Evolutionary conservation across 2,797 vertebrate genomes (phyloP), one percentile per base, ranked within the genome.

Genomic region (Pitangus sulphuratus): DNA sequence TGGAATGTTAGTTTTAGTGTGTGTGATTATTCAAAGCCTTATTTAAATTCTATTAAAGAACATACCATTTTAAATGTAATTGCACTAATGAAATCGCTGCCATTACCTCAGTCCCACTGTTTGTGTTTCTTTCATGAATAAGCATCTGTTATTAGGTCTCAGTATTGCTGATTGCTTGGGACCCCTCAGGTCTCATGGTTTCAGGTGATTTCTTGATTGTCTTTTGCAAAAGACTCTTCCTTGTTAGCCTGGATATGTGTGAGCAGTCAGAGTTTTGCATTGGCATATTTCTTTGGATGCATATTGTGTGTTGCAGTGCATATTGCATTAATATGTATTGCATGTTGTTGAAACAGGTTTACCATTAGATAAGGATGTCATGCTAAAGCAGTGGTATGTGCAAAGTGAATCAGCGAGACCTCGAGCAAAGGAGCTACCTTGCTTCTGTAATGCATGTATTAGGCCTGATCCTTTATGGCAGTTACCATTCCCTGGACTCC

Each of bases 1-100:
- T 90, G 95, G 97, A 97, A 98, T 97, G 94, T 97, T 98, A 97
- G 97, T 96, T 97, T 97, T 97, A 97, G 97, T 62, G 88, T 94
- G 92, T 97, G 96, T 98, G 95, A 98, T 98, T 96, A 97, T 98
- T 98, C 97, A 97, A 97, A 97, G 97, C 97, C 97, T 98, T 97
- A 98, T 98, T 98, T 98, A 98, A 97, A 97, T 94, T 95, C 96
- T 97, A 94, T 98, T 97, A 98, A 97, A 98, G 96, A 98, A 96
- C 97, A 96, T 97, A 97, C 97, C 97, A 93, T 98, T 96, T 96
- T 97, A 92, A 96, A 97, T 98, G 97, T 98, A 97, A 98, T 98
- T 98, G 98, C 98, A 98, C 98, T 98, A 97, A 97, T 95, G 95
- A 97, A 97, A 91, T 96, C 87, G 97, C 93, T 96, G 96, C 93